These are phyloP conservation scores for Hozukius guyotensis DNA, from an alignment of 2,797 vertebrate genomes.

Conservation along the genomic window DNA sequence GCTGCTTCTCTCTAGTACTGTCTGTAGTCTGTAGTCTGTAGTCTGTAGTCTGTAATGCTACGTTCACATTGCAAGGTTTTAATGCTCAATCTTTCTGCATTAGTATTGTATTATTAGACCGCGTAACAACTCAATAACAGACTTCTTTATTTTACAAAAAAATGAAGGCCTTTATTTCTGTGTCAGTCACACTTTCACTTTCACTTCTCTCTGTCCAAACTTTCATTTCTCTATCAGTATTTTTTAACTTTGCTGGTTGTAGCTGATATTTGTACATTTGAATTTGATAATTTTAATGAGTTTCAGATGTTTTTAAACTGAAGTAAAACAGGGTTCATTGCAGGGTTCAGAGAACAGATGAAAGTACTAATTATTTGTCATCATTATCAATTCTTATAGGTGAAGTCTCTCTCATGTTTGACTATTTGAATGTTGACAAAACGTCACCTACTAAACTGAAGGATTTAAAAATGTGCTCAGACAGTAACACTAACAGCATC, in stretches of 20 bases:
- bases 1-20: not conserved
- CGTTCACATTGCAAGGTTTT: no score
- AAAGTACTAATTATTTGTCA: not conserved
- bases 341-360: not conserved
- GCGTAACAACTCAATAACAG: not conserved
- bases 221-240: not conserved
- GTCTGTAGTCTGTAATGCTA: not conserved
- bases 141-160: not conserved
- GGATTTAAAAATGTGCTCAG: not conserved
- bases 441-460: not conserved
- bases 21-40: not conserved
- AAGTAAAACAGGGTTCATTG: not conserved
- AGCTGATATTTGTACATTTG: not conserved
- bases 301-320: not conserved
- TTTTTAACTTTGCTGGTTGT: not conserved
- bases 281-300: not conserved
- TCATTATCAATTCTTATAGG: not conserved
- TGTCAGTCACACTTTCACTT: not conserved
- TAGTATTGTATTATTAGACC: not conserved
- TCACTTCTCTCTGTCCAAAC: not conserved
- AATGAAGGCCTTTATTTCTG: not conserved
- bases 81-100: no score
- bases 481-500: not conserved
- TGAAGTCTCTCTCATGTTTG: not conserved
- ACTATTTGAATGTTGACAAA: not conserved